Conservation (phyloP, 2,113 vertebrate genomes). For the Himantopus leucocephalus region DNA sequence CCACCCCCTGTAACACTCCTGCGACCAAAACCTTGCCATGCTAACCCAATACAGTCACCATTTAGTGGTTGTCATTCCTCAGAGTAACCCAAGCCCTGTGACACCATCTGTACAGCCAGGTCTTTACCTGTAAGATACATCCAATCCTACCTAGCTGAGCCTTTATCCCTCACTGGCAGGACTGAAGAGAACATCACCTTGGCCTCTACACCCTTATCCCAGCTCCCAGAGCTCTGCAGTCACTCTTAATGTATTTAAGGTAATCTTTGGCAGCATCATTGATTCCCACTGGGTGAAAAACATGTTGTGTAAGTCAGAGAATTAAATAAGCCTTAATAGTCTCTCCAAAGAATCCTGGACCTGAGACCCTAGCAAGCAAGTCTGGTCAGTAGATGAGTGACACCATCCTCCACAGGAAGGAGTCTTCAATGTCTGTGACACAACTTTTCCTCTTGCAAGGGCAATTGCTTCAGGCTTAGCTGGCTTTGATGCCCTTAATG, state of each 20-base stretch:
- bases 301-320: not conserved
- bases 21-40: not conserved
- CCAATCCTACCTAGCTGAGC: not conserved
- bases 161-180: not conserved
- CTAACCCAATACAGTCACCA: not conserved
- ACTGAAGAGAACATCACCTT: fast-evolving
- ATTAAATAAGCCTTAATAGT: not conserved
- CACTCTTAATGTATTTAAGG: not conserved
- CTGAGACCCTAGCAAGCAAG: not conserved
- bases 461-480: not conserved
- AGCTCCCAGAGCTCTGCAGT: not conserved
- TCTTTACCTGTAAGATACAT: not conserved
- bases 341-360: not conserved
- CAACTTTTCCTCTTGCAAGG: not conserved
- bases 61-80: not conserved
- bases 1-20: too few relatives aligned
- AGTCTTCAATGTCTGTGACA: not conserved
- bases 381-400: not conserved
- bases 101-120: not conserved
- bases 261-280: not conserved
- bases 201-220: too few relatives aligned
- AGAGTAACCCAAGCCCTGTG: not conserved
- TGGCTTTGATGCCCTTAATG: not conserved
- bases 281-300: not conserved
- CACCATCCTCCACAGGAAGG: not conserved